phyloP scores from a whole-genome alignment of 2,888 invertebrate genomes.

The Apotomis betuletana region DNA sequence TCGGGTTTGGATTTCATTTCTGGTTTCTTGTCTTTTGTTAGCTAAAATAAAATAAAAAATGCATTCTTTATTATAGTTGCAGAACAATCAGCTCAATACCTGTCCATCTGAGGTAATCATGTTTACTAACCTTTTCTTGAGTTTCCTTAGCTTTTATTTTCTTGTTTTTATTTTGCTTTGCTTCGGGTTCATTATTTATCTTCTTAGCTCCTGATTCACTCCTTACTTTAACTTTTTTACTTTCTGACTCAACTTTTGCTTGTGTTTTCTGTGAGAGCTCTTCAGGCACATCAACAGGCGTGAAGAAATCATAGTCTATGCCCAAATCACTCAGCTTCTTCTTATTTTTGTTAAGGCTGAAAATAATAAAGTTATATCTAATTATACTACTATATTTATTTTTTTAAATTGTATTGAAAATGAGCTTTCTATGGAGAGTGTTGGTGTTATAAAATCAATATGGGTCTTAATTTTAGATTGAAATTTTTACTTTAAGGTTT shows the following conservation, averaged over 20 bases:
- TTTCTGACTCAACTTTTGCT: conserved; percentile 1
- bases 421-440: too few species aligned
- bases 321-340: conserved; percentile 75
- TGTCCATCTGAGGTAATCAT: neutral
- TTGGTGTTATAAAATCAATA: too few species aligned
- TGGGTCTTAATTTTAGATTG: too few species aligned
- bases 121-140: conserved; percentile 43
- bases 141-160: conserved; percentile 46
- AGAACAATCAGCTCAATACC: neutral
- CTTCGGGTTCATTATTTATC: conserved; percentile 23
- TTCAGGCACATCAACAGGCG: conserved; percentile 78
- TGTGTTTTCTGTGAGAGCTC: conserved; percentile 50
- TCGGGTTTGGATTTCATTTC: conserved; percentile 2
- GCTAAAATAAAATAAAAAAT: conserved; percentile 6
- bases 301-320: conserved; percentile 80
- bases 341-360: conserved; percentile 73
- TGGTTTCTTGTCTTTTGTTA: conserved; percentile 6
- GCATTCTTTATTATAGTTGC: neutral
- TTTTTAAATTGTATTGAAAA: too few species aligned
- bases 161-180: conserved; percentile 28
- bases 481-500: too few species aligned
- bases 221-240: conserved; percentile 44
- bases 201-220: neutral
- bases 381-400: too few species aligned
- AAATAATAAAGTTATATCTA: conserved; percentile 44